Percentiles rank a stretch among this genome's conserved stretches.
phyloP scores from a whole-genome alignment of 2,113 vertebrate genomes.

The Pseudolaguvia tuberculata region DNA sequence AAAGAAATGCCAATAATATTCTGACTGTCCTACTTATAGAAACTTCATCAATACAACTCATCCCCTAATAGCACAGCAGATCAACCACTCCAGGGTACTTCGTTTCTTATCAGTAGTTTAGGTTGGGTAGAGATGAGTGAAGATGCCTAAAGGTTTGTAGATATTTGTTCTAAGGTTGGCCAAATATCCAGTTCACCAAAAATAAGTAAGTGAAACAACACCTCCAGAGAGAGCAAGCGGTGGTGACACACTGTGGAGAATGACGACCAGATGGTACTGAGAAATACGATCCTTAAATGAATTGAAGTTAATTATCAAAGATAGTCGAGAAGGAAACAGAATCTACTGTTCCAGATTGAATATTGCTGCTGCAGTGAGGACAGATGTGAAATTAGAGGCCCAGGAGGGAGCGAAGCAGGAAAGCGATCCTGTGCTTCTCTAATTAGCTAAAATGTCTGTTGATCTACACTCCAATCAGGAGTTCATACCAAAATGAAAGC shows the following conservation, averaged over 20 bases:
- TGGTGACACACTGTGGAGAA: conserved; percentile 38
- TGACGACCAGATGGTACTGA: conserved; percentile 5
- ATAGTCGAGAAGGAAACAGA: conserved; percentile 58
- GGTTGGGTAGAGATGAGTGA: conserved; percentile 61
- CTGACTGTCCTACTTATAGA: no score
- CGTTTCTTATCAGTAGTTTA: conserved; percentile 73
- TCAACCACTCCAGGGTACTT: conserved; percentile 54
- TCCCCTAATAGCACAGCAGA: background rate
- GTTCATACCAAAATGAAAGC: background rate
- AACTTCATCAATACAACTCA: background rate
- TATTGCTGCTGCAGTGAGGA: conserved; percentile 57
- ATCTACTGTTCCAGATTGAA: conserved; percentile 59
- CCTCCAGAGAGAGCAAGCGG: conserved; percentile 41
- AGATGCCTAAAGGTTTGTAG: conserved; percentile 60
- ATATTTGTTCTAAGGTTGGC: conserved; percentile 59
- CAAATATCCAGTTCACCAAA: conserved; percentile 34
- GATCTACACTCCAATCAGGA: conserved; percentile 36
- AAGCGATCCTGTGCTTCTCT: conserved; percentile 60
- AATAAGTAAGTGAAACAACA: conserved; percentile 33
- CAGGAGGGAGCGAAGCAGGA: conserved; percentile 44
- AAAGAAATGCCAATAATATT: no score
- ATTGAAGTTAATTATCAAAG: conserved; percentile 57
- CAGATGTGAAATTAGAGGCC: conserved; percentile 42
- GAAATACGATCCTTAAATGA: conserved; percentile 49
- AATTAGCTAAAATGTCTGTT: conserved; percentile 59